Evolutionary conservation across 92 coral and sea anemone species (phyloP), one percentile per base, ranked within the genome.

Genomic region (Porites rus): DNA sequence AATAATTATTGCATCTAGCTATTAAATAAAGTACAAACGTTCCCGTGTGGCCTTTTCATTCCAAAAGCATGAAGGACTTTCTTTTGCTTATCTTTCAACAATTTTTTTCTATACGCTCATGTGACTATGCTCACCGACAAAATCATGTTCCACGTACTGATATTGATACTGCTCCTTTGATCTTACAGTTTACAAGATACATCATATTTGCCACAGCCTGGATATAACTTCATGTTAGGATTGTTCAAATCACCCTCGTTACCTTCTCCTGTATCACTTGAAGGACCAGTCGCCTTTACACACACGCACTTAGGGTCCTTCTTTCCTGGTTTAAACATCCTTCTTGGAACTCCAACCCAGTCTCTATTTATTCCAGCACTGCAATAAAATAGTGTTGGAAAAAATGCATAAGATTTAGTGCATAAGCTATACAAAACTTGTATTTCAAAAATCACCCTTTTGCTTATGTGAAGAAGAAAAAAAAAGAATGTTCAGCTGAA

Each of bases 341-440:
- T 88, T 74, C 97, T 78, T 72, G 97, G 97, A 51, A 94, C 97
- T 76, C 97, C 97, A 24, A 50, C 94, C 97, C 97, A 94, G 51
- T 84, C 88, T 16, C 97, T 85, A 9, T 76, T 84, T 61, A 94
- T 94, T 3, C 97, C 97, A 74, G 93, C 97, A 89, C 97, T 94
- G 68, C 11, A 79, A 14, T 1, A 43, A 50, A 62, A 5, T 19
- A 12, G 46, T 38, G 46, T 38, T 38, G 46, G 19, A 1, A 51
- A 66, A 79, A 62, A 6, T 4, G 21, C 22, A 56, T 46, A 4
- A 53, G 11, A 64, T 51, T n/a, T 43, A 12, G 61, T 62, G 24
- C 66, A 62, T 7, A 12, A 17, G 9, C 10, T 51, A 73, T 64
- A 64, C 68, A 64, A 64, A 28, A 28, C 31, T 28, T 28, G 31